These are phyloP conservation scores for Stictocephala bisonia DNA, from an alignment of 2,888 invertebrate genomes.

Conservation along the genomic window DNA sequence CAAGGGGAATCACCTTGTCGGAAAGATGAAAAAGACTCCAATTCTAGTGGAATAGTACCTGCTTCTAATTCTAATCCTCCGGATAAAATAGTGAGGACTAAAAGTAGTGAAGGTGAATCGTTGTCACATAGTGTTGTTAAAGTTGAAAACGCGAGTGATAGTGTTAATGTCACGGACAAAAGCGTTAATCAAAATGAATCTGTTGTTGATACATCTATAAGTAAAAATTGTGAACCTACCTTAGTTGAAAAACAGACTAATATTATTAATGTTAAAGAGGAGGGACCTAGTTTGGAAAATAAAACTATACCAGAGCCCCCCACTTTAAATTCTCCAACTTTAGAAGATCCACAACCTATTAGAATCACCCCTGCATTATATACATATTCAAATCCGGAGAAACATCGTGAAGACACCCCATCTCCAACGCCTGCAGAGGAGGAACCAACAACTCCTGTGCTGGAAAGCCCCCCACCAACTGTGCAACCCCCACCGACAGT, in stretches of 20 bases:
- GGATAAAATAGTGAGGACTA: conserved; percentile 43
- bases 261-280: conserved; percentile 34
- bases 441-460: conserved; percentile 51
- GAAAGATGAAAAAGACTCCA: conserved; percentile 63
- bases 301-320: conserved; percentile 29
- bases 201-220: conserved; percentile 41
- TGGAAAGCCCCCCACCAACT: conserved; percentile 38
- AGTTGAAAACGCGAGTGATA: conserved; percentile 45
- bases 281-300: conserved; percentile 39
- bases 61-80: conserved; percentile 46
- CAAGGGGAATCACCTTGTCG: conserved; percentile 70
- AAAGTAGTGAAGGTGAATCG: conserved; percentile 39
- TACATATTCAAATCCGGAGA: conserved; percentile 81
- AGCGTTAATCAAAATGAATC: conserved; percentile 35
- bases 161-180: conserved; percentile 45
- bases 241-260: conserved; percentile 29
- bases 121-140: conserved; percentile 46
- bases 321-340: conserved; percentile 55
- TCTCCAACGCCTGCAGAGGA: conserved; percentile 61
- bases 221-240: conserved; percentile 26
- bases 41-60: conserved; percentile 46
- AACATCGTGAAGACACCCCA: conserved; percentile 68
- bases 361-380: conserved; percentile 79
- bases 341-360: conserved; percentile 75
- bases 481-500: conserved; percentile 28